These are phyloP conservation scores for Dolomedes plantarius DNA, from an alignment of 2,888 invertebrate genomes.

Conservation along the genomic window DNA sequence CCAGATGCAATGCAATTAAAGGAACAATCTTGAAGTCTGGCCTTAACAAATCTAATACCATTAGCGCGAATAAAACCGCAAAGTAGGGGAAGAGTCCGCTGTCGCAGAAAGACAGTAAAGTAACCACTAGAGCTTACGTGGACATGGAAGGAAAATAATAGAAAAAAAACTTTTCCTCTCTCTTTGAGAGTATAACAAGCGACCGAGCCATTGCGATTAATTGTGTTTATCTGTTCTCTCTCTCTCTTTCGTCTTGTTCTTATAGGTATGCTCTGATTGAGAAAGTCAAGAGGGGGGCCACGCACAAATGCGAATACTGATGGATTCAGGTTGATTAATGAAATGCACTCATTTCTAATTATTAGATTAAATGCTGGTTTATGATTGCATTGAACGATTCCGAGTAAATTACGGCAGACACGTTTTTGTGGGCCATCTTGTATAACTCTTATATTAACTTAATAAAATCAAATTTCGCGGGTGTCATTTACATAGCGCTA, in stretches of 20 bases:
- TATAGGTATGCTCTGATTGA: background rate
- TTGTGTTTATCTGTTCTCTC: conserved; percentile 58
- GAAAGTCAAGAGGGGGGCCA: too few species aligned
- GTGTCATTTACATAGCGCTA: too few species aligned
- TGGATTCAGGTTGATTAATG: too few species aligned
- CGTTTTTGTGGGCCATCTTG: too few species aligned
- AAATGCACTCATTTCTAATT: too few species aligned
- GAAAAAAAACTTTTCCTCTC: background rate
- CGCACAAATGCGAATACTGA: too few species aligned
- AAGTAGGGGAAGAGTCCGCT: background rate
- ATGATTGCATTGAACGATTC: too few species aligned
- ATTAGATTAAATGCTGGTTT: too few species aligned
- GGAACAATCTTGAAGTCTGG: background rate
- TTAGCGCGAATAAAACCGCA: background rate
- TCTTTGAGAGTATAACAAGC: background rate
- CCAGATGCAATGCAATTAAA: too few species aligned
- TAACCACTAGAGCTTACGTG: background rate
- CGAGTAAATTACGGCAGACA: too few species aligned
- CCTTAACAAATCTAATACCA: background rate
- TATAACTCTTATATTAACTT: too few species aligned
- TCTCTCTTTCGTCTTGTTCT: conserved; percentile 43
- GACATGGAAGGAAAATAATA: background rate
- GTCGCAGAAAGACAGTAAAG: background rate
- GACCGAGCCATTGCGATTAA: conserved; percentile 52
- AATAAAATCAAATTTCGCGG: too few species aligned